Percentiles rank a stretch among this genome's conserved stretches.
Evolutionary conservation across 2,888 invertebrate species (phyloP).

Genomic region (Helicoverpa assulta): DNA sequence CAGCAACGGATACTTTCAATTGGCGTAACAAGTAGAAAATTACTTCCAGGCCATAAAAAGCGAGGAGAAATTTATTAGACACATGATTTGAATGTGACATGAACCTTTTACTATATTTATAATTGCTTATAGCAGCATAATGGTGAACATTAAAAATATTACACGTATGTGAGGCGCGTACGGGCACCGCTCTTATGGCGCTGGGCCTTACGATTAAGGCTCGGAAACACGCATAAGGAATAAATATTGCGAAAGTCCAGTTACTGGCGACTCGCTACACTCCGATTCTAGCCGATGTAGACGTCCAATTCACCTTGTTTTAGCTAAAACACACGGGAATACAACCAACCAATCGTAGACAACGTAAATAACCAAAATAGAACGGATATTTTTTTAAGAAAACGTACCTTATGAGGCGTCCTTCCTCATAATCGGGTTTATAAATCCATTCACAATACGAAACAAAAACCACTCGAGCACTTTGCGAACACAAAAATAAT

Average conservation of each 20-base stretch:
- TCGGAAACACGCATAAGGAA: constrained; percentile 84
- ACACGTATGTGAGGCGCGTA: constrained; percentile 75
- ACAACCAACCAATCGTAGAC: constrained; percentile 49
- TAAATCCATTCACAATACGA: constrained; percentile 87
- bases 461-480: constrained; percentile 84
- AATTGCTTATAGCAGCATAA: constrained; percentile 75
- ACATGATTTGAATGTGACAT: constrained; percentile 77
- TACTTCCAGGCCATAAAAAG: constrained; percentile 74
- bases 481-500: constrained; percentile 81
- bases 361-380: constrained; percentile 63
- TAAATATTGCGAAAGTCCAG: constrained; percentile 89
- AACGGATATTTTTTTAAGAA: constrained; percentile 66
- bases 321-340: constrained; percentile 59
- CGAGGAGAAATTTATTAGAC: constrained; percentile 78
- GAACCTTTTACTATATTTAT: constrained; percentile 73
- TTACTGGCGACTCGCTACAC: constrained; percentile 73
- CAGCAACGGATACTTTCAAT: constrained; percentile 75
- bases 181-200: constrained; percentile 76
- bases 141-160: constrained; percentile 75
- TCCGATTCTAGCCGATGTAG: constrained; percentile 63
- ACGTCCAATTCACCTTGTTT: constrained; percentile 56
- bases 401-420: constrained; percentile 77
- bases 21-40: constrained; percentile 76
- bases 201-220: constrained; percentile 82
- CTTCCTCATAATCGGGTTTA: constrained; percentile 84